phyloP scores from a whole-genome alignment of 2,113 vertebrate genomes.

The Salvator merianae region DNA sequence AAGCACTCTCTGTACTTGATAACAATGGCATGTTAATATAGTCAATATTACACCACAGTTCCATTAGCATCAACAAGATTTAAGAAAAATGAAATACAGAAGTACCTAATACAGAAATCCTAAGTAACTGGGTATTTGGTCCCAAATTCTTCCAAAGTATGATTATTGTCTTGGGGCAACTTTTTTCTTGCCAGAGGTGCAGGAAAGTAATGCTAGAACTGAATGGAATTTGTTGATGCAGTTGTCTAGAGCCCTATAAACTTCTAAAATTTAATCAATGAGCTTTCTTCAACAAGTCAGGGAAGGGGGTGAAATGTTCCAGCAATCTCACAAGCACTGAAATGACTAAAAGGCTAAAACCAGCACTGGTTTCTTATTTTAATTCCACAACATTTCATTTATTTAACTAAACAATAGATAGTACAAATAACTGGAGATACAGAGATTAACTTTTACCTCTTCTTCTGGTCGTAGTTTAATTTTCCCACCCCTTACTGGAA shows the following conservation, averaged over 20 bases:
- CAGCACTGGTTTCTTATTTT: neutral
- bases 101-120: neutral
- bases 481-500: slow-evolving; percentile 90
- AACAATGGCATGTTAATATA: neutral
- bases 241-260: neutral
- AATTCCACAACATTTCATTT: neutral
- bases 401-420: neutral
- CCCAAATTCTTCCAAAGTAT: neutral
- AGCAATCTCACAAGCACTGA: neutral
- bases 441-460: slow-evolving; percentile 77
- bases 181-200: neutral
- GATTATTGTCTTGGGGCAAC: neutral
- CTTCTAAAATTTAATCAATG: neutral
- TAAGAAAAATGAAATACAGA: neutral
- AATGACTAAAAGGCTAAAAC: no score
- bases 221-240: neutral
- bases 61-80: neutral
- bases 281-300: no score
- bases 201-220: neutral
- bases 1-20: slow-evolving; percentile 6
- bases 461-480: slow-evolving; percentile 89
- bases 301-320: neutral
- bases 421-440: neutral
- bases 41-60: no score
- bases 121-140: neutral